Evolutionary conservation across 2,113 vertebrate genomes (phyloP).

Genomic region (Epinephelus fuscoguttatus): DNA sequence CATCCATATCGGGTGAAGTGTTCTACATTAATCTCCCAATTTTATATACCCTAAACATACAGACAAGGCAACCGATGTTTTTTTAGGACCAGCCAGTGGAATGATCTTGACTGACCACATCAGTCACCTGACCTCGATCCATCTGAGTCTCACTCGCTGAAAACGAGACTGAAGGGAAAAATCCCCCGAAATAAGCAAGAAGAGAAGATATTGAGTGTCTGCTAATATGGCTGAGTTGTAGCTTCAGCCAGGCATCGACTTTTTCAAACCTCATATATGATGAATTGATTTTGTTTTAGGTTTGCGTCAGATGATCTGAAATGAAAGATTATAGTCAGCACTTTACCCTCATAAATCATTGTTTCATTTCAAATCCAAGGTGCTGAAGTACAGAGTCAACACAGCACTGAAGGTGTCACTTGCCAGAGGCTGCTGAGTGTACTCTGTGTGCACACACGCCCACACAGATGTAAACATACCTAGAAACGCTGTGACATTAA

Average conservation of each 20-base stretch:
- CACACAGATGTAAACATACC: background rate
- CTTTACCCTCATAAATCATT: slow-evolving; percentile 4
- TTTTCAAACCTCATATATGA: background rate
- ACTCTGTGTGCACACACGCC: background rate
- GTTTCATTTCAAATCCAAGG: slow-evolving; percentile 1
- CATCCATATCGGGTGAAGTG: no score
- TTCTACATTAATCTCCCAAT: background rate
- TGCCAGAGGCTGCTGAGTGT: background rate
- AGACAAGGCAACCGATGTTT: background rate
- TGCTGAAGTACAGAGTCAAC: background rate
- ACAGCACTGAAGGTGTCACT: background rate
- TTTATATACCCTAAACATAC: background rate
- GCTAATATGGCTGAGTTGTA: background rate
- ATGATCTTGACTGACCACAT: background rate
- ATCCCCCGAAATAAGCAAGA: background rate
- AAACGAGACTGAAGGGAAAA: background rate
- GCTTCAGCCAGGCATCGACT: background rate
- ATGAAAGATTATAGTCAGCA: background rate
- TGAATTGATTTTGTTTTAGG: background rate
- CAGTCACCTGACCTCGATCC: background rate
- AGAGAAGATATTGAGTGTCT: background rate
- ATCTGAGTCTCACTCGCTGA: background rate
- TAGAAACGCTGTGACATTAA: background rate
- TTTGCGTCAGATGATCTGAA: background rate
- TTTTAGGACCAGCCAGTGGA: background rate